These are phyloP conservation scores for Drosophila ezoana DNA, from an alignment of 2,888 invertebrate genomes.

Conservation along the genomic window DNA sequence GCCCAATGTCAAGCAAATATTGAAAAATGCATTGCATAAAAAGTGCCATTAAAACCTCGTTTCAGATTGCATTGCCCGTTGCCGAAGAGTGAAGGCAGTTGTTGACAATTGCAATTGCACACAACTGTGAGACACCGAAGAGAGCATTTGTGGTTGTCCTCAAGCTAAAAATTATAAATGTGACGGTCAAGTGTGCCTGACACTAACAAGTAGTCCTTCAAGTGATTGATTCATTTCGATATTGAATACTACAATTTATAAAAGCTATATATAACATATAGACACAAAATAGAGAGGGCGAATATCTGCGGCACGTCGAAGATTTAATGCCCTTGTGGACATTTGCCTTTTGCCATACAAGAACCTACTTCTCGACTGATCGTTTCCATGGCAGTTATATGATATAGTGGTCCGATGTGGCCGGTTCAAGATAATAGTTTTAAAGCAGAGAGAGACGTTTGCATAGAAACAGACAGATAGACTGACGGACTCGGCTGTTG, in stretches of 20 bases:
- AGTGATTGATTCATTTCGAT: constrained; percentile 15
- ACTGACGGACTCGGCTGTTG: too few species aligned
- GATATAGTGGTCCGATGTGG: too few species aligned
- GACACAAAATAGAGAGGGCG: background rate
- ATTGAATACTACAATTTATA: constrained; percentile 3
- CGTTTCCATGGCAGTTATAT: too few species aligned
- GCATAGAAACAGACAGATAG: too few species aligned
- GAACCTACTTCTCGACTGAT: too few species aligned
- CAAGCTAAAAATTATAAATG: constrained; percentile 32
- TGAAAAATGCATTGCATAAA: constrained; percentile 61
- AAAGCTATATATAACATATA: background rate
- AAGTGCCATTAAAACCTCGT: constrained; percentile 75
- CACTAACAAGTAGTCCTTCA: constrained; percentile 5
- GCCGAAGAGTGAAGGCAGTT: background rate
- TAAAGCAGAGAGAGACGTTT: too few species aligned
- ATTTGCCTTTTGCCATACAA: too few species aligned
- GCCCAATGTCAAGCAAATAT: constrained; percentile 58
- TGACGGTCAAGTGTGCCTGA: constrained; percentile 13
- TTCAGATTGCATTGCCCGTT: constrained; percentile 48
- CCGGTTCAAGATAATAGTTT: too few species aligned
- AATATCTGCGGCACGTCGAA: too few species aligned
- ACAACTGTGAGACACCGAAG: constrained; percentile 2
- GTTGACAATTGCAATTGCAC: constrained; percentile 2
- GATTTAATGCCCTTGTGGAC: too few species aligned
- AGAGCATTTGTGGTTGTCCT: constrained; percentile 11